Base-by-base conservation (phyloP, 2,888 invertebrate genomes). In the Proisotoma minuta region DNA sequence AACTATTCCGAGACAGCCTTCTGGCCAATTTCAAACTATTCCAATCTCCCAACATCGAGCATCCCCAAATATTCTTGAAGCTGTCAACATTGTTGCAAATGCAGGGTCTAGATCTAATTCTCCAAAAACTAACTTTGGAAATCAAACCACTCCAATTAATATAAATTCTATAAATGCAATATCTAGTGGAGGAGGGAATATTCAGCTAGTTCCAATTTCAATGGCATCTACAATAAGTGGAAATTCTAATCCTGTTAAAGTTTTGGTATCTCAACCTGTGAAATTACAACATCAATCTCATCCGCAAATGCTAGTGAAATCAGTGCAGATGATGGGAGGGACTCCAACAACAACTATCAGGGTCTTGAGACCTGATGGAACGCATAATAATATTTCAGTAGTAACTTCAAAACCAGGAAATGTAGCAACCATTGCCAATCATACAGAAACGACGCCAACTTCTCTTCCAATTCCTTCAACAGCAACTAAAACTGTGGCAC, bases 331-430 rank as follows among this genome's bases (percentile, higher is more conserved):
- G 52, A 66, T 73, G 50, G 68, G 70, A 2, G 61, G 34, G n/a
- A 60, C 39, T 28, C 66, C 62, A 29, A 66, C 69, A 27, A 62
- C 68, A 22, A 68, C 70, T 0, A 71, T 73, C 18, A 52, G 69
- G 26, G 69, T 71, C 26, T 65, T 70, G 20, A 53, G 69, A 29
- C 73, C 73, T 2, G 57, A 20, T 43, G 43, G 43, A 15, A 28
- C 51, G 10, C 22, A 57, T 47, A 56, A 61, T 27, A 52, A 56
- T 28, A 28, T 60, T 5, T 60, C 62, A 10, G 57, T 61, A 59
- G 57, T 57, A 18, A 40, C 59, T 23, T 24, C 60, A 52, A 59
- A 67, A 53, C 67, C 66, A 28, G 85, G 85, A n/a, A 82, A 85
- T 54, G n/a, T 87, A 57, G 12, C 29, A 27, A 43, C 22, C 5